Evolutionary conservation across 1,140 invertebrate species (phyloP).

Genomic region (Sminthurinus signatus): DNA sequence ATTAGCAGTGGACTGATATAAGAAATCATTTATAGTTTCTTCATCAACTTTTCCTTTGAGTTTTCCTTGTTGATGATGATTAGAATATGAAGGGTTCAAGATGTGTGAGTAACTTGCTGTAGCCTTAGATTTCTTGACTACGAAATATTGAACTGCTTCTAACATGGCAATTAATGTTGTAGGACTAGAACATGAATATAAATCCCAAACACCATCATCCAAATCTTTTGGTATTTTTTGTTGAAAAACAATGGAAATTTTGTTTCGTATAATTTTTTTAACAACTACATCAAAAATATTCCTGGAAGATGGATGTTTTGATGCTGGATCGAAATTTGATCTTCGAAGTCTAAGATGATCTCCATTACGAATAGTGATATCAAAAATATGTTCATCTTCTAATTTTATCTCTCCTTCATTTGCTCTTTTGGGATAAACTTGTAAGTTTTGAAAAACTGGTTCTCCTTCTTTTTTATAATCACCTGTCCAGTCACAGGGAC

Average conservation of each 20-base stretch:
- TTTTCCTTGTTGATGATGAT: not conserved
- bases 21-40: not conserved
- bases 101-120: not conserved
- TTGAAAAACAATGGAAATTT: too few relatives aligned
- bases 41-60: too few relatives aligned
- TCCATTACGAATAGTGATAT: constrained; percentile 13
- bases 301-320: too few relatives aligned
- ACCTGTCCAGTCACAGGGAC: constrained; percentile 10
- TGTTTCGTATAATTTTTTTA: too few relatives aligned
- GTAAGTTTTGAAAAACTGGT: constrained; percentile 1
- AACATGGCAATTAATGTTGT: constrained; percentile 4
- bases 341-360: constrained; percentile 11
- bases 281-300: too few relatives aligned
- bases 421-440: not conserved
- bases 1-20: not conserved
- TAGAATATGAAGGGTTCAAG: not conserved
- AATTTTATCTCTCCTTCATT: not conserved
- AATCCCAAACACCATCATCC: constrained; percentile 4
- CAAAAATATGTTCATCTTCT: not conserved
- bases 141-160: not conserved
- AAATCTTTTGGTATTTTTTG: constrained; percentile 1
- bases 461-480: not conserved
- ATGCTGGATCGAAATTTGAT: not conserved
- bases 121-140: not conserved
- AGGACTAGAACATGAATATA: not conserved